These are phyloP conservation scores for Incurvaria masculella DNA, from an alignment of 2,888 invertebrate genomes.

Conservation along the genomic window DNA sequence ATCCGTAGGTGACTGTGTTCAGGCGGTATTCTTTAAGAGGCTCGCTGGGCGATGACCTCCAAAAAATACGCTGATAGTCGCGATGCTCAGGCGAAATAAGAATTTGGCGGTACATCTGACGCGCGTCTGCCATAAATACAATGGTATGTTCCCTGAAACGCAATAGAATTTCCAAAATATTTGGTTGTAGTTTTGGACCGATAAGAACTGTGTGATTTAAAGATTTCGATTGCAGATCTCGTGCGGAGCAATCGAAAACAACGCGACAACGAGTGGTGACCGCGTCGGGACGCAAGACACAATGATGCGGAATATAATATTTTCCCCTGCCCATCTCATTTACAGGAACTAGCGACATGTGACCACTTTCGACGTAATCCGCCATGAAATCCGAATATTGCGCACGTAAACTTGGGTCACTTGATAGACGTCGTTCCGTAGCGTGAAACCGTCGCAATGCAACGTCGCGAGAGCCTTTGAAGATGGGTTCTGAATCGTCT, in stretches of 20 bases:
- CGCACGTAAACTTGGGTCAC: constrained; percentile 6
- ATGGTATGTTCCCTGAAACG: not conserved
- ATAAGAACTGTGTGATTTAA: not conserved
- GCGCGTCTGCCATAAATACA: not conserved
- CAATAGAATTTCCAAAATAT: not conserved
- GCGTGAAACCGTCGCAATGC: constrained; percentile 4
- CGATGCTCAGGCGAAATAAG: too few relatives aligned
- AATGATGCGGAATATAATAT: not conserved
- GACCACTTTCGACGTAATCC: constrained; percentile 1
- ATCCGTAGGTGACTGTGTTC: too few relatives aligned
- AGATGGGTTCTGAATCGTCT: not conserved
- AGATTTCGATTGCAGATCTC: not conserved
- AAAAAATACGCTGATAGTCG: too few relatives aligned
- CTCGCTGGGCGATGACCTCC: too few relatives aligned
- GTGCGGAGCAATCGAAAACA: not conserved
- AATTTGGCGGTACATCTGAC: too few relatives aligned
- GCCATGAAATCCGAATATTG: constrained; percentile 3
- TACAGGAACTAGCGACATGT: constrained; percentile 2
- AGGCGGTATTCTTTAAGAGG: too few relatives aligned
- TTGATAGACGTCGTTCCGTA: constrained; percentile 1
- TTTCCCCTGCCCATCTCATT: not conserved
- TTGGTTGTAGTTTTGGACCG: too few relatives aligned
- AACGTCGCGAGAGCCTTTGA: constrained; percentile 3
- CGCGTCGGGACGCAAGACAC: not conserved
- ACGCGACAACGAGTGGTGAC: not conserved